Conservation (phyloP, 2,113 vertebrate species). For the Periophthalmus modestus region DNA sequence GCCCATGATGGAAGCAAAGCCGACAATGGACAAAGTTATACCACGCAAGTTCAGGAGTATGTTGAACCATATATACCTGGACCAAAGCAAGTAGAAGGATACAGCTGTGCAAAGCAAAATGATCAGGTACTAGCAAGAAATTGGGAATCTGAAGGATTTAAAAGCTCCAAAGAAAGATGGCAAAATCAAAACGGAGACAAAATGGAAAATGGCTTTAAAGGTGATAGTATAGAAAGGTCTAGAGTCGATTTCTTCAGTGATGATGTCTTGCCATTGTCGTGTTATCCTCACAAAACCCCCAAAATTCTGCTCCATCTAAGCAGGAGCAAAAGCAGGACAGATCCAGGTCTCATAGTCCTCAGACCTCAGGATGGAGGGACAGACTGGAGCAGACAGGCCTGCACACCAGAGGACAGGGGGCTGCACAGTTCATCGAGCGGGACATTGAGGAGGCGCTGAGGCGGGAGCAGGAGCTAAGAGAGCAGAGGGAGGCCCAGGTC, state of each 20-base stretch:
- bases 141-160: background rate
- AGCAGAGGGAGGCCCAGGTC: conserved; percentile 62
- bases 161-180: background rate
- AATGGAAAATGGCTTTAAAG: conserved; percentile 34
- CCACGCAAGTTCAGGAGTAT: background rate
- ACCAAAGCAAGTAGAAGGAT: background rate
- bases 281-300: conserved; percentile 71
- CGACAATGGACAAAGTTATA: background rate
- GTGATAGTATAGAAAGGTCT: background rate
- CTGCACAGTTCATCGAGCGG: conserved; percentile 77
- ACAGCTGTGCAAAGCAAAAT: background rate
- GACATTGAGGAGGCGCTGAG: conserved; percentile 82
- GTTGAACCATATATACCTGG: background rate
- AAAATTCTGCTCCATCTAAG: conserved; percentile 26
- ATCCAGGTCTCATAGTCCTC: background rate
- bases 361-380: conserved; percentile 37
- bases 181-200: conserved; percentile 5
- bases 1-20: background rate
- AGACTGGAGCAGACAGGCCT: conserved; percentile 61
- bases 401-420: conserved; percentile 68
- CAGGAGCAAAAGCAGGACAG: background rate
- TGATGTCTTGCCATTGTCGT: conserved; percentile 48
- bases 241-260: conserved; percentile 2
- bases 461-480: conserved; percentile 84
- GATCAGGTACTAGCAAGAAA: background rate